Evolutionary conservation across 2,113 vertebrate genomes (phyloP).

Genomic region (Gambusia holbrooki): DNA sequence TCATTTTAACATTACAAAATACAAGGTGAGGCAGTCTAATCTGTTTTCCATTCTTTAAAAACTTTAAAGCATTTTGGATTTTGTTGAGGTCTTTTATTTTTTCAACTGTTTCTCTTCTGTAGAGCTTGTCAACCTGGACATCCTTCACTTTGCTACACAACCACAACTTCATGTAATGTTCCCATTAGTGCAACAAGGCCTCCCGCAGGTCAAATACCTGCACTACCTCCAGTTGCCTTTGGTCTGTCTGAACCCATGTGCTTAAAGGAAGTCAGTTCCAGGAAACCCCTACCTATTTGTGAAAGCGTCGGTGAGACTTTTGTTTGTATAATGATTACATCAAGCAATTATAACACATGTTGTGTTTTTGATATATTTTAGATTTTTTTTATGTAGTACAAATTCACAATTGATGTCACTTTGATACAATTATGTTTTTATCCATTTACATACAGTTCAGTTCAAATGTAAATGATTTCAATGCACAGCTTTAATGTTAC

Average conservation of each 20-base stretch:
- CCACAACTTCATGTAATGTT: conserved; percentile 16
- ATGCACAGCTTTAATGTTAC: too few relatives aligned
- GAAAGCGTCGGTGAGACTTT: conserved; percentile 52
- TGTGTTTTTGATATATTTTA: background rate
- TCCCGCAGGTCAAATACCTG: conserved; percentile 14
- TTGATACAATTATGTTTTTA: too few relatives aligned
- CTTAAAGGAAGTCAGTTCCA: conserved; percentile 23
- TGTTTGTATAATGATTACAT: conserved; percentile 2
- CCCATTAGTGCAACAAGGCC: conserved; percentile 12
- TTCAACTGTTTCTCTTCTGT: background rate
- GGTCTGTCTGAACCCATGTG: conserved; percentile 16
- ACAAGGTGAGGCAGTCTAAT: conserved; percentile 60
- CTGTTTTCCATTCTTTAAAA: conserved; percentile 1
- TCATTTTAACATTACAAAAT: conserved; percentile 20
- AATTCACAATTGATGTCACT: too few relatives aligned
- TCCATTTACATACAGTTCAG: too few relatives aligned
- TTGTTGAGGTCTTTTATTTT: background rate
- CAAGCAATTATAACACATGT: background rate
- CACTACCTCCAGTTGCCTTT: conserved; percentile 12
- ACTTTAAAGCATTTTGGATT: background rate
- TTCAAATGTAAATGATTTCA: too few relatives aligned
- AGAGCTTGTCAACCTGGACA: conserved; percentile 41
- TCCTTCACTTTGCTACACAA: conserved; percentile 17
- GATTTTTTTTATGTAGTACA: too few relatives aligned
- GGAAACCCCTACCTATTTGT: conserved; percentile 30